Evolutionary conservation across 2,888 invertebrate species (phyloP).

Genomic region (Matsumyia berberina): DNA sequence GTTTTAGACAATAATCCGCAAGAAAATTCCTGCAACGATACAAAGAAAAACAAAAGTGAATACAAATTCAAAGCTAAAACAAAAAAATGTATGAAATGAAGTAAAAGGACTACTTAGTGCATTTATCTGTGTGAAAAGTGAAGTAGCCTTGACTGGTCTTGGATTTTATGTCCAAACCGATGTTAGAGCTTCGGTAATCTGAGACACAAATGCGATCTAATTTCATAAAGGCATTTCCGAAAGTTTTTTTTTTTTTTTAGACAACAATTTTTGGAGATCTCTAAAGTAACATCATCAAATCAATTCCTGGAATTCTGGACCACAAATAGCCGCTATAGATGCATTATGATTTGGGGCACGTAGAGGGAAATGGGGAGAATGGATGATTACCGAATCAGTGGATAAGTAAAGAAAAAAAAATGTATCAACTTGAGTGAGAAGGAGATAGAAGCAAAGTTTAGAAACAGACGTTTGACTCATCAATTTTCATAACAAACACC

Average conservation of each 20-base stretch:
- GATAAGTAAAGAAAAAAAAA: constrained; percentile 10
- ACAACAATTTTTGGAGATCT: background rate
- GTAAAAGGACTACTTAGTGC: constrained; percentile 57
- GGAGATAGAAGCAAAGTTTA: constrained; percentile 18
- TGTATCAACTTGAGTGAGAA: constrained; percentile 1
- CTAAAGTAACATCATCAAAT: constrained; percentile 79
- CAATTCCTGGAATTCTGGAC: constrained; percentile 81
- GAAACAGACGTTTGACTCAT: constrained; percentile 3
- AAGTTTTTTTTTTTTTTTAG: constrained; percentile 18
- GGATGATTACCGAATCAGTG: constrained; percentile 2
- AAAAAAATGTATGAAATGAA: constrained; percentile 21
- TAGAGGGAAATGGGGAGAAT: background rate
- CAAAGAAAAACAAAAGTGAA: constrained; percentile 64
- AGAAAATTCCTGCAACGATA: constrained; percentile 83
- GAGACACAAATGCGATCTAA: constrained; percentile 45
- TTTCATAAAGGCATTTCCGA: constrained; percentile 51
- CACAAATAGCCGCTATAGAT: constrained; percentile 33
- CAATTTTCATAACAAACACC: constrained; percentile 12
- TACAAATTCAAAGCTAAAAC: constrained; percentile 55
- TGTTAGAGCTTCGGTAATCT: constrained; percentile 23
- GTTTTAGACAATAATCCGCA: constrained; percentile 64
- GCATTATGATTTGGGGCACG: constrained; percentile 26
- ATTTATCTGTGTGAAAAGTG: constrained; percentile 45
- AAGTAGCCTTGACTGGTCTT: constrained; percentile 28
- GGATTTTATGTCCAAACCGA: background rate